Conservation (phyloP, 2,113 vertebrate species). For the Orcinus orca region DNA sequence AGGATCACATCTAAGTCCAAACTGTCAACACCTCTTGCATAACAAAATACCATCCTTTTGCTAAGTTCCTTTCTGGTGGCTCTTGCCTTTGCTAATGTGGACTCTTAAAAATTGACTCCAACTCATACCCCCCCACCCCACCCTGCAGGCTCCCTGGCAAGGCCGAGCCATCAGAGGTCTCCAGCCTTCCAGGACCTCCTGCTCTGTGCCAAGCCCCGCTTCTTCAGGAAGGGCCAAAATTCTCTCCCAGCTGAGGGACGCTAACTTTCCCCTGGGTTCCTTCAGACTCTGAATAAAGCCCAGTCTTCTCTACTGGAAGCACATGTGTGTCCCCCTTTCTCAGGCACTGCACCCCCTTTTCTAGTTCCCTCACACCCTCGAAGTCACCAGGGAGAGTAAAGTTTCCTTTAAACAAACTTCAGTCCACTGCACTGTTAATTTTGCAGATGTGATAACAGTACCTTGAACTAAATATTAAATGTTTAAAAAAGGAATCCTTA, state of each 20-base stretch:
- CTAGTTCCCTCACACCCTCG: neutral
- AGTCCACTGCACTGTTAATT: neutral
- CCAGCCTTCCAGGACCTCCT: neutral
- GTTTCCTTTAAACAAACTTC: neutral
- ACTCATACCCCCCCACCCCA: neutral
- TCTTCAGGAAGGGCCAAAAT: neutral
- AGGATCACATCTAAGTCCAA: slow-evolving; percentile 6
- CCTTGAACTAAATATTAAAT: neutral
- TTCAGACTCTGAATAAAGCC: neutral
- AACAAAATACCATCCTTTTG: neutral
- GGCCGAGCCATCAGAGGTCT: neutral
- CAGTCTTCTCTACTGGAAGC: neutral
- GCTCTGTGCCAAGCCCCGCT: neutral
- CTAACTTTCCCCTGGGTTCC: neutral
- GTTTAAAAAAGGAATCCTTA: neutral
- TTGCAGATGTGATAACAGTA: neutral
- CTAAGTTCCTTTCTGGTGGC: neutral
- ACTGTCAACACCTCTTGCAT: neutral
- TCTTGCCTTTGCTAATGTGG: neutral
- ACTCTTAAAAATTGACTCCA: neutral
- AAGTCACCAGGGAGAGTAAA: neutral
- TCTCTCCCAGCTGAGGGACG: neutral
- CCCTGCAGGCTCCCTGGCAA: neutral
- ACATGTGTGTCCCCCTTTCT: accelerated
- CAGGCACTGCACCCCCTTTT: neutral